phyloP scores from a whole-genome alignment of 2,113 vertebrate genomes.

The Istiophorus platypterus region DNA sequence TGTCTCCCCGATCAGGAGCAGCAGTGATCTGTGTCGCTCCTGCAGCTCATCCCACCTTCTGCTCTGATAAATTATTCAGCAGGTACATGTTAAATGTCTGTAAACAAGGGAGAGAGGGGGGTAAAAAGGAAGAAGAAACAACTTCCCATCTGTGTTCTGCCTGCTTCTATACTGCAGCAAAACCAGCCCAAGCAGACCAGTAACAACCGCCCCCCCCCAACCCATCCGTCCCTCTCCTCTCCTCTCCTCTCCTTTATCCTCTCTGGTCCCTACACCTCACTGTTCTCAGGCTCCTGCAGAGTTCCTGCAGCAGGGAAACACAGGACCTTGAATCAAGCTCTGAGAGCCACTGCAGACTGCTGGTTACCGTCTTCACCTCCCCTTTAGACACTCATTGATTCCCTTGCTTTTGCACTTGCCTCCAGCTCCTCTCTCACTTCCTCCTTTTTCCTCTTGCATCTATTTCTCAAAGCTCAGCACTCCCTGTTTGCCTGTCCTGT shows the following conservation, averaged over 20 bases:
- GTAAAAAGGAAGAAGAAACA: conserved; percentile 8
- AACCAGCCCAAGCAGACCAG: conserved; percentile 47
- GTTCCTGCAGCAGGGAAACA: conserved; percentile 33
- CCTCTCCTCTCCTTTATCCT: background rate
- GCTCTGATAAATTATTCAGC: conserved; percentile 67
- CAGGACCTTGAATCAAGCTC: conserved; percentile 38
- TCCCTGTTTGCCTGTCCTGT: conserved; percentile 57
- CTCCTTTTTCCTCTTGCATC: conserved; percentile 60
- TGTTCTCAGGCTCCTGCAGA: conserved; percentile 60
- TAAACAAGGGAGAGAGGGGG: conserved; percentile 1
- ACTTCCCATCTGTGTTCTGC: conserved; percentile 55
- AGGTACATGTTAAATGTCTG: conserved; percentile 28
- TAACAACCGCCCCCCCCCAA: conserved; percentile 28
- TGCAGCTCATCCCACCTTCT: conserved; percentile 44
- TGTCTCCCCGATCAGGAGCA: conserved; percentile 16
- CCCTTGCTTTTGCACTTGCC: conserved; percentile 2
- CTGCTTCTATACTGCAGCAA: conserved; percentile 76
- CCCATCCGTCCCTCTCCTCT: background rate
- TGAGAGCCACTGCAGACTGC: conserved; percentile 39
- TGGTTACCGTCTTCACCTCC: conserved; percentile 48
- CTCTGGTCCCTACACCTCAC: conserved; percentile 57
- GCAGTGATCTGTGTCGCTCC: conserved; percentile 21
- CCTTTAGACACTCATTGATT: conserved; percentile 46
- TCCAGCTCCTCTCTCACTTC: background rate
- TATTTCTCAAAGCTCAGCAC: conserved; percentile 81